These are phyloP conservation scores for Chelmon rostratus DNA, from an alignment of 2,797 vertebrate genomes.

Conservation along the genomic window DNA sequence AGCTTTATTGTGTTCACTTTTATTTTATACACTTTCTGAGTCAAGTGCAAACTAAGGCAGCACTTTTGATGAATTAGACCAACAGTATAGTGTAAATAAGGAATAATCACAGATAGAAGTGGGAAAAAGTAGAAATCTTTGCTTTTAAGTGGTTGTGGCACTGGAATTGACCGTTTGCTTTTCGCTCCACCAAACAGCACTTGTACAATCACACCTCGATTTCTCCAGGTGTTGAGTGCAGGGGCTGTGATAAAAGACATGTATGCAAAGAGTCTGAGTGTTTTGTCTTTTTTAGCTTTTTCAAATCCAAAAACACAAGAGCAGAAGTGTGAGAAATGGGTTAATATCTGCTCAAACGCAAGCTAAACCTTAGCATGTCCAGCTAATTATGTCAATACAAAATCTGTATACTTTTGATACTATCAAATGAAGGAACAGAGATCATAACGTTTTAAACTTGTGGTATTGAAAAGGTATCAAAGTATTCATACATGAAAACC, in stretches of 20 bases:
- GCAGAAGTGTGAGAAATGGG: background rate
- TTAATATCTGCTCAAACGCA: background rate
- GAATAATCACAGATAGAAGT: background rate
- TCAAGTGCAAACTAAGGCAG: conserved; percentile 10
- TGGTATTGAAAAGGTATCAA: too few relatives aligned
- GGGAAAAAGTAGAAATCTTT: conserved; percentile 2
- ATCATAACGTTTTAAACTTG: too few relatives aligned
- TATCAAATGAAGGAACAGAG: too few relatives aligned
- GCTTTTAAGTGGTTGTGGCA: background rate
- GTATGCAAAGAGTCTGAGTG: background rate
- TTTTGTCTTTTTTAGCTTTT: background rate
- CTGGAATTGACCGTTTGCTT: background rate
- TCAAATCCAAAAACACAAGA: background rate
- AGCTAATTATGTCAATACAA: too few relatives aligned
- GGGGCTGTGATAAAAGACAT: background rate
- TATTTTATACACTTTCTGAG: conserved; percentile 8
- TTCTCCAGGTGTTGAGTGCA: background rate
- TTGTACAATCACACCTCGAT: background rate
- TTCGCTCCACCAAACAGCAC: background rate
- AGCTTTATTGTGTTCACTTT: conserved; percentile 36
- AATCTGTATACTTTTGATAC: too few relatives aligned
- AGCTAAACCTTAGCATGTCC: background rate
- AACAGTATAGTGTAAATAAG: background rate
- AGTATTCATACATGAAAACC: too few relatives aligned
- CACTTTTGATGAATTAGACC: conserved; percentile 2